These are phyloP conservation scores for Phrynosoma platyrhinos DNA, from an alignment of 2,113 vertebrate species.

Conservation along the genomic window DNA sequence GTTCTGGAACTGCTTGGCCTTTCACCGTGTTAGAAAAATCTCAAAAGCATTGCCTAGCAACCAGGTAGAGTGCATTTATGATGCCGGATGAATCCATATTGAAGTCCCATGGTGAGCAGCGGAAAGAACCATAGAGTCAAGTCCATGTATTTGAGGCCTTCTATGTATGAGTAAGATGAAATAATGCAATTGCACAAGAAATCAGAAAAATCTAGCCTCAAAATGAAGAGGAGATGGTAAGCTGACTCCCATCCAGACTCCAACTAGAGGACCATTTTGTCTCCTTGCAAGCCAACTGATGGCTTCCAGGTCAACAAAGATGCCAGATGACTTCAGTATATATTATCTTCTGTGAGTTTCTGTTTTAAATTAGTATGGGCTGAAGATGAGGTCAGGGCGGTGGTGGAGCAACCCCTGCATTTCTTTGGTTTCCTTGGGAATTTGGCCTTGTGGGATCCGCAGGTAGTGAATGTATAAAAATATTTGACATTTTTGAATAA, in stretches of 20 bases:
- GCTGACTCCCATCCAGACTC: background rate
- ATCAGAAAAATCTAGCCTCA: constrained; percentile 1
- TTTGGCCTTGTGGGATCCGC: background rate
- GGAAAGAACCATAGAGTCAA: constrained; percentile 7
- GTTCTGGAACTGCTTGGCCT: constrained; percentile 19
- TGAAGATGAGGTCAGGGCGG: background rate
- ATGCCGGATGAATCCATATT: constrained; percentile 48
- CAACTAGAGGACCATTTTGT: constrained; percentile 9
- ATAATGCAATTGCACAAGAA: background rate
- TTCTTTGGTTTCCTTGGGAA: background rate
- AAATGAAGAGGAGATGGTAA: constrained; percentile 45
- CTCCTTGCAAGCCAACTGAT: background rate
- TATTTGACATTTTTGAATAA: background rate
- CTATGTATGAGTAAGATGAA: constrained; percentile 8
- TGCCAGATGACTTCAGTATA: background rate
- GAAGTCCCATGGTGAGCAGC: constrained; percentile 18
- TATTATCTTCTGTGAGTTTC: constrained; percentile 67
- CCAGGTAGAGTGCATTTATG: constrained; percentile 57
- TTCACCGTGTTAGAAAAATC: background rate
- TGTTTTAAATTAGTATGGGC: background rate
- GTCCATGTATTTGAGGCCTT: background rate
- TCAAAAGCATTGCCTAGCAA: constrained; percentile 39
- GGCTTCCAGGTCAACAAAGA: constrained; percentile 42
- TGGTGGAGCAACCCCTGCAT: background rate
- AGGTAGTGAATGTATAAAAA: background rate